These are phyloP conservation scores for Platycheirus albimanus DNA, from an alignment of 2,888 invertebrate genomes.

Conservation along the genomic window DNA sequence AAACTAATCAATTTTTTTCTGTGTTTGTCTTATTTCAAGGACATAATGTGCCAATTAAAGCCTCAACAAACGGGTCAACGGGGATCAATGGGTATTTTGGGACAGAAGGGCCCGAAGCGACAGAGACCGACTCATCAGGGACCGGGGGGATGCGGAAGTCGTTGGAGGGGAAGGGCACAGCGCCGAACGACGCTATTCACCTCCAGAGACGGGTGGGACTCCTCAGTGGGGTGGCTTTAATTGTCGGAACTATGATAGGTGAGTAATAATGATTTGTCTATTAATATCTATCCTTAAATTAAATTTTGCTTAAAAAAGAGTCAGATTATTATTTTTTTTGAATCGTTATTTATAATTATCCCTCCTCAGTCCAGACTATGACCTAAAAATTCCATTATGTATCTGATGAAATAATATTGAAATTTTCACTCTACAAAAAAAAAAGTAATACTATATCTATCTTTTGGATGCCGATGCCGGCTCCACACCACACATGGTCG, in stretches of 20 bases:
- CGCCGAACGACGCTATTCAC: conserved; percentile 98
- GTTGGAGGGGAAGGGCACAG: conserved; percentile 96
- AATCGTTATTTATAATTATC: not conserved
- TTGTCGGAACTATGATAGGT: conserved; percentile 99
- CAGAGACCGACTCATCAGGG: conserved; percentile 84
- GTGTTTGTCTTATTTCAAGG: conserved; percentile 77
- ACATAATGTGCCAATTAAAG: conserved; percentile 83
- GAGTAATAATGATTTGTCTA: conserved; percentile 79
- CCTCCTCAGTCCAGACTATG: no score
- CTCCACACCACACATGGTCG: no score
- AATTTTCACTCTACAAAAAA: not conserved
- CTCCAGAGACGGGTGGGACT: conserved; percentile 99
- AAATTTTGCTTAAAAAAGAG: not conserved
- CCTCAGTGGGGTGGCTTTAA: conserved; percentile 99
- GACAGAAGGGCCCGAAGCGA: conserved; percentile 83
- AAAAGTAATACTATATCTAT: not conserved
- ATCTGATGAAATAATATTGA: not conserved
- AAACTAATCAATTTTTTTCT: conserved; percentile 35
- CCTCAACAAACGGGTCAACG: conserved; percentile 82
- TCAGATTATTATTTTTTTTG: not conserved
- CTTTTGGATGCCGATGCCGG: not conserved
- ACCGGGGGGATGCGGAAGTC: conserved; percentile 83
- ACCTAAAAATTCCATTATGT: no score
- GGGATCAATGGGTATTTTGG: conserved; percentile 83
- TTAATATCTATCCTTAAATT: not conserved